phyloP scores from a whole-genome alignment of 2,888 invertebrate genomes.

The Beris chalybata region DNA sequence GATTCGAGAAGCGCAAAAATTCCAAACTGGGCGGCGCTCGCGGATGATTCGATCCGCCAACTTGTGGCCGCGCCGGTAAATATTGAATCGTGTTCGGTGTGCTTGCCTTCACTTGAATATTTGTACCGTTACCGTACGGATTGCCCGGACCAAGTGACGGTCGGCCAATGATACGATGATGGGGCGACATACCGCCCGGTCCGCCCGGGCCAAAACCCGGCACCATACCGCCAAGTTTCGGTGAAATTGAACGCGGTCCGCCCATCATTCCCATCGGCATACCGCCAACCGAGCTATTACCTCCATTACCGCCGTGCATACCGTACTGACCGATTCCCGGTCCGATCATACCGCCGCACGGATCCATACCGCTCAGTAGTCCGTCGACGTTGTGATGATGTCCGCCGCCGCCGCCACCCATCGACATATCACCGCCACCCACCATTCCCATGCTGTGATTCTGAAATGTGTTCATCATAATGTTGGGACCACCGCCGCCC shows the following conservation, averaged over 20 bases:
- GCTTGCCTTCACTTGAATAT: slow-evolving; percentile 92
- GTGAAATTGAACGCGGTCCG: slow-evolving; percentile 62
- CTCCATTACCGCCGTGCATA: slow-evolving; percentile 41
- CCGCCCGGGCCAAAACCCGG: slow-evolving; percentile 44
- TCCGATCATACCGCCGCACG: slow-evolving; percentile 53
- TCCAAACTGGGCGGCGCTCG: slow-evolving; percentile 86
- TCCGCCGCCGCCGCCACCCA: neutral
- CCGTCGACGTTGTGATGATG: slow-evolving; percentile 43
- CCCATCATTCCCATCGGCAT: slow-evolving; percentile 60
- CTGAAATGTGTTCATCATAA: slow-evolving; percentile 38
- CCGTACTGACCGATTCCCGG: slow-evolving; percentile 54
- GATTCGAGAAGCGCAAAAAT: slow-evolving; percentile 85
- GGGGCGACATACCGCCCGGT: slow-evolving; percentile 47
- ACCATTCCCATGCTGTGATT: slow-evolving; percentile 36
- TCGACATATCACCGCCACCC: slow-evolving; percentile 29
- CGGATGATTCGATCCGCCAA: slow-evolving; percentile 65
- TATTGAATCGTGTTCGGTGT: slow-evolving; percentile 98
- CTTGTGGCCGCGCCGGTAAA: slow-evolving; percentile 91
- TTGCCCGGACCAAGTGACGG: slow-evolving; percentile 62
- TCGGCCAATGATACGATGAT: slow-evolving; percentile 65
- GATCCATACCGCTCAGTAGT: slow-evolving; percentile 45
- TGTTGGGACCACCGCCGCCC: slow-evolving; percentile 16
- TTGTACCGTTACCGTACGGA: slow-evolving; percentile 62
- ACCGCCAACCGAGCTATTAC: slow-evolving; percentile 29
- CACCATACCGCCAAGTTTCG: slow-evolving; percentile 65